These are phyloP conservation scores for Anguilla japonica DNA, from an alignment of 2,113 vertebrate genomes.

Conservation along the genomic window DNA sequence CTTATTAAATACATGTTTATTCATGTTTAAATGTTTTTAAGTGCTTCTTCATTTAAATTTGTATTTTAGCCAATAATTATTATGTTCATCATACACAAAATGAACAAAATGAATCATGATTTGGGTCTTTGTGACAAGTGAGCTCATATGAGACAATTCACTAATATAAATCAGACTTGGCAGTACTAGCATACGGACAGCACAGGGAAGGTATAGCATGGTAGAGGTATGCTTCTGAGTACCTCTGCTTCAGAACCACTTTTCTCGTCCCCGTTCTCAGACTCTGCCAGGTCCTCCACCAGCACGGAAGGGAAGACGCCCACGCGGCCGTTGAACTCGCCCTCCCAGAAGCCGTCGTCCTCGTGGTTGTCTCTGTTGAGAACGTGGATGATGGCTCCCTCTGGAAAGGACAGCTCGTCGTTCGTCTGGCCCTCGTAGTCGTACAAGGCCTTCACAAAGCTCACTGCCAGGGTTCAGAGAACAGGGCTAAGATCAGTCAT, in stretches of 20 bases:
- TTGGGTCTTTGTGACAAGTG: no score
- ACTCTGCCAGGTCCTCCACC: constrained; percentile 84
- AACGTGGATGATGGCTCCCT: constrained; percentile 94
- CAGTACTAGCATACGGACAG: no score
- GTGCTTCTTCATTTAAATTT: no score
- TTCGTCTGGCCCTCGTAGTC: constrained; percentile 96
- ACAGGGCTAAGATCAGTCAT: background rate
- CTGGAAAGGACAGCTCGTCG: constrained; percentile 90
- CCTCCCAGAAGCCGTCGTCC: constrained; percentile 98
- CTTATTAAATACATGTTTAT: no score
- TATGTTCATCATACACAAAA: no score
- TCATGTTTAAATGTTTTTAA: no score
- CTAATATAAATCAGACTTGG: no score
- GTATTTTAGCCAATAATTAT: no score
- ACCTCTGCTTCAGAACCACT: constrained; percentile 76
- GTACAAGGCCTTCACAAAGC: constrained; percentile 95
- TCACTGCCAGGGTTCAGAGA: constrained; percentile 66
- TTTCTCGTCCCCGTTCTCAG: constrained; percentile 82
- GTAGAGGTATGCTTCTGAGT: constrained; percentile 6
- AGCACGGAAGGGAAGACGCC: constrained; percentile 95
- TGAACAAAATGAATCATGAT: constrained; percentile 4
- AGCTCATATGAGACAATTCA: no score
- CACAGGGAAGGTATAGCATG: no score
- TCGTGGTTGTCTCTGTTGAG: constrained; percentile 94
- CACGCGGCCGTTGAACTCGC: constrained; percentile 86